Conservation (phyloP, 2,113 vertebrate species). For the Nyctereutes procyonoides region DNA sequence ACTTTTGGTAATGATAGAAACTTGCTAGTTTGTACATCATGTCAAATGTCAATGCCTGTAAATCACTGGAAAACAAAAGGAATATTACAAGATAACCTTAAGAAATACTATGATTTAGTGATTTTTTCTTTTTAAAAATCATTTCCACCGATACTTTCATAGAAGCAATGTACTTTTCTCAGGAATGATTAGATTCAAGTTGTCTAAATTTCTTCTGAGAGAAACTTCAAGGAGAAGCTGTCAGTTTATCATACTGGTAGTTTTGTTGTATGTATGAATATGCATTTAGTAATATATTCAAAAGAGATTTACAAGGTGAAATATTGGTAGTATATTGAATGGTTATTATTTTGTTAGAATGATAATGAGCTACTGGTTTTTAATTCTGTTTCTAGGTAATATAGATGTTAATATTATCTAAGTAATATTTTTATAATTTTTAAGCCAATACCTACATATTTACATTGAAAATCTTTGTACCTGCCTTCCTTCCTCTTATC, state of each 20-base stretch:
- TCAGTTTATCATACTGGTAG: neutral
- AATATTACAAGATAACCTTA: neutral
- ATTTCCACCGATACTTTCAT: neutral
- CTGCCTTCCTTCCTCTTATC: neutral
- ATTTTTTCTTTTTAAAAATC: slow-evolving; percentile 9
- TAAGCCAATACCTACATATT: neutral
- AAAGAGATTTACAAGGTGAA: neutral
- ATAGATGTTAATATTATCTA: neutral
- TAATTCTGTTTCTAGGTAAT: neutral
- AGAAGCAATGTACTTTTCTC: neutral
- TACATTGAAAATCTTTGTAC: neutral
- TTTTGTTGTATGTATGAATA: neutral
- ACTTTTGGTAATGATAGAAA: neutral
- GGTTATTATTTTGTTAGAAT: neutral
- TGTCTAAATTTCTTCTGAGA: neutral
- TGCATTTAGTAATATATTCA: neutral
- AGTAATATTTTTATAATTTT: neutral
- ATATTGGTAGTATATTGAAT: neutral
- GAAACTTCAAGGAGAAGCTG: neutral
- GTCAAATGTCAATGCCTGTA: neutral
- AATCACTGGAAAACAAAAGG: neutral
- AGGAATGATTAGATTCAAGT: slow-evolving; percentile 2
- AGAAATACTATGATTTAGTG: neutral
- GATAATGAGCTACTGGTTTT: neutral
- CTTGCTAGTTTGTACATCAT: neutral